Conservation (phyloP, 1,140 invertebrate genomes). For the Drosophila gunungcola region DNA sequence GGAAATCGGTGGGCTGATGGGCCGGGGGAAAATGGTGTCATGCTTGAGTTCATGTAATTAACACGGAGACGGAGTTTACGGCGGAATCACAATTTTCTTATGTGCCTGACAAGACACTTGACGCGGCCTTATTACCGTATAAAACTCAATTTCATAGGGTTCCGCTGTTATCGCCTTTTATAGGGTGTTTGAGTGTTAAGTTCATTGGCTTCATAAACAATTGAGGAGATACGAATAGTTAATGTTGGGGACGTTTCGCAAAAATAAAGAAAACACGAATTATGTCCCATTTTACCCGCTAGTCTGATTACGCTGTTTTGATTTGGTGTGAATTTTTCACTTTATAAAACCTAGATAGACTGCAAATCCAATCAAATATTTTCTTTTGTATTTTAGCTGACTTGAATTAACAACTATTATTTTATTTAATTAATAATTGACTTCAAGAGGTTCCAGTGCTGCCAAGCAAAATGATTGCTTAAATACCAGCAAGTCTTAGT, state of each 20-base stretch:
- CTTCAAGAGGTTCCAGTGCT: background rate
- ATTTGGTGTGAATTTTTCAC: too few relatives aligned
- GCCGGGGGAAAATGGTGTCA: conserved; percentile 21
- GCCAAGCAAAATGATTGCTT: conserved; percentile 13
- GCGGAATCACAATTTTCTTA: conserved; percentile 54
- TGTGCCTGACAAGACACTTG: conserved; percentile 11
- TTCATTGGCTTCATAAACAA: conserved; percentile 8
- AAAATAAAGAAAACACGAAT: too few relatives aligned
- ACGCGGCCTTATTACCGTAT: conserved; percentile 34
- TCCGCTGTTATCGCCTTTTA: conserved; percentile 22
- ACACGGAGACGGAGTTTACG: conserved; percentile 48
- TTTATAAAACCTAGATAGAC: too few relatives aligned
- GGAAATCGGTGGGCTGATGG: background rate
- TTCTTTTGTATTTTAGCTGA: background rate
- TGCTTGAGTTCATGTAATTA: conserved; percentile 55
- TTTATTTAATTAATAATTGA: background rate
- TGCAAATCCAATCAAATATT: background rate
- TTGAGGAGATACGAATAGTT: background rate
- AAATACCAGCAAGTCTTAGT: background rate
- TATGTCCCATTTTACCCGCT: too few relatives aligned
- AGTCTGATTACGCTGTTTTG: too few relatives aligned
- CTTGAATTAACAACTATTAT: too few relatives aligned
- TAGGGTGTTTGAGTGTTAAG: conserved; percentile 6
- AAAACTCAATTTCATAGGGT: conserved; percentile 27
- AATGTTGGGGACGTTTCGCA: too few relatives aligned